These are phyloP conservation scores for Nomia melanderi DNA, from an alignment of 1,140 invertebrate genomes.

Conservation along the genomic window DNA sequence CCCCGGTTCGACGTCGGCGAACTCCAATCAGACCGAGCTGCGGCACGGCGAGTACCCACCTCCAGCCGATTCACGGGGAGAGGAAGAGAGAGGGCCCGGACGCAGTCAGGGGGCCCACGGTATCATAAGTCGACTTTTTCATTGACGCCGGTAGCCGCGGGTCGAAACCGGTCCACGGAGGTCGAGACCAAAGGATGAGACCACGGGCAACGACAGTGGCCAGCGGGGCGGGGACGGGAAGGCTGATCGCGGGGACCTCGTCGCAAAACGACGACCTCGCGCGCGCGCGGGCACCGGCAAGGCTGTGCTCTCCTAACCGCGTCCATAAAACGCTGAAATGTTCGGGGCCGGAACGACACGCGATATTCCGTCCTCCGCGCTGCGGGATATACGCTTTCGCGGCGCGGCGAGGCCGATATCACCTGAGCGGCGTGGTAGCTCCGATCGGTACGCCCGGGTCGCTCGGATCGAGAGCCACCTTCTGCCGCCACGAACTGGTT, in stretches of 20 bases:
- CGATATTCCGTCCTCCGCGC: constrained; percentile 55
- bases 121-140: constrained; percentile 76
- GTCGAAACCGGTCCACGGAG: constrained; percentile 68
- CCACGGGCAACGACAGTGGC: constrained; percentile 22
- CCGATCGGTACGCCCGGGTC: constrained; percentile 41
- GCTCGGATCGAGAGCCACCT: neutral
- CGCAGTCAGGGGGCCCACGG: constrained; percentile 41
- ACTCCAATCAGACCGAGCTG: constrained; percentile 34
- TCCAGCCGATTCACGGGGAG: no score
- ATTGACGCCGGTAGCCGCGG: constrained; percentile 70
- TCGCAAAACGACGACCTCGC: constrained; percentile 41
- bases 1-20: constrained; percentile 40
- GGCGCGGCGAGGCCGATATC: constrained; percentile 34
- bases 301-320: constrained; percentile 26
- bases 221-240: constrained; percentile 17
- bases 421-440: constrained; percentile 32
- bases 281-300: neutral
- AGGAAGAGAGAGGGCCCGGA: no score
- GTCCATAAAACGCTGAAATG: constrained; percentile 66
- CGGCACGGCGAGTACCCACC: neutral
- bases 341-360: constrained; percentile 54
- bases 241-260: constrained; percentile 34
- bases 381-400: constrained; percentile 44
- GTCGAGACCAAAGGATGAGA: constrained; percentile 48
- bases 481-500: constrained; percentile 45